A percentile compares a stretch with the other conserved stretches of the same genome.
Evolutionary conservation across 2,113 vertebrate species (phyloP).

Genomic region (Corynorhinus townsendii): DNA sequence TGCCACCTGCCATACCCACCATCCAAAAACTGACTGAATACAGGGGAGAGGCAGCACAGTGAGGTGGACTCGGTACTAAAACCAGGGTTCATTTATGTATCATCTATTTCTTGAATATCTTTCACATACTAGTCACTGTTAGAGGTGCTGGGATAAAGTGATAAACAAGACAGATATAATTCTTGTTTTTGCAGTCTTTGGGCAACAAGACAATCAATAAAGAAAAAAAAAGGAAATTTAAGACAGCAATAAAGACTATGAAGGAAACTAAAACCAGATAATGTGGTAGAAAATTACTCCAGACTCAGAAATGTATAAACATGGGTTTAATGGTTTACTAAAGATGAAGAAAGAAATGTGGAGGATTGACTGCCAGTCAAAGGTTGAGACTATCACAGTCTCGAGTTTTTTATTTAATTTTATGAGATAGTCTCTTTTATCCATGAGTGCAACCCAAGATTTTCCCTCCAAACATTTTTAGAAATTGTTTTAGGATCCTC

Average conservation of each 20-base stretch:
- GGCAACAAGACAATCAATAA: background rate
- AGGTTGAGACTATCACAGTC: background rate
- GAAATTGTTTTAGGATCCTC: background rate
- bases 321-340: background rate
- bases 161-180: background rate
- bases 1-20: background rate
- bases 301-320: background rate
- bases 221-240: background rate
- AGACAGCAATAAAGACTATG: background rate
- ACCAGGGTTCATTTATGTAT: background rate
- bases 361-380: background rate
- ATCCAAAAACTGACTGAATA: background rate
- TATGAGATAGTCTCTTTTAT: background rate
- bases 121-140: background rate
- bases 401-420: background rate
- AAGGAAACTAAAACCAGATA: conserved; percentile 29
- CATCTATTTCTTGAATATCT: background rate
- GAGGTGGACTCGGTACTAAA: background rate
- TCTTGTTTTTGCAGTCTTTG: background rate
- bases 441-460: background rate
- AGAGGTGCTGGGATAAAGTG: background rate
- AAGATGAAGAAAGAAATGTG: background rate
- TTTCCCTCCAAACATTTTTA: background rate
- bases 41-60: background rate
- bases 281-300: background rate